A percentile compares a stretch with the other conserved stretches of the same genome.
Conservation (phyloP, 2,113 vertebrate species). For the Halcyon senegalensis region DNA sequence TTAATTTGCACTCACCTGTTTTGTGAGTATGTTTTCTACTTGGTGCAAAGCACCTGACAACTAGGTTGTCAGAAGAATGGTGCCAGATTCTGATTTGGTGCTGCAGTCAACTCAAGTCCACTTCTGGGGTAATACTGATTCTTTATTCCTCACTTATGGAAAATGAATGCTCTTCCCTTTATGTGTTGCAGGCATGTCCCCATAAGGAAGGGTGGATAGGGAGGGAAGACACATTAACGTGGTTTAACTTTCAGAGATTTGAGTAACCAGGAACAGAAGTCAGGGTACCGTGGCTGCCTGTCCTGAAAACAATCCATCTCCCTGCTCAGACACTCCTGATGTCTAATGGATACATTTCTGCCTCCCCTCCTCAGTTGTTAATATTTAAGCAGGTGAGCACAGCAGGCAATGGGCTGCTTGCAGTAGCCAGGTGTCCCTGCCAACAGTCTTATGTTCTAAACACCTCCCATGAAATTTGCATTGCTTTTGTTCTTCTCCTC, state of each 20-base stretch:
- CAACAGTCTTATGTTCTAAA: not conserved
- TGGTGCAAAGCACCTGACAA: not conserved
- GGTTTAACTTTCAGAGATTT: not conserved
- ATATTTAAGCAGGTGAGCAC: constrained; percentile 50
- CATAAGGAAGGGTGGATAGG: not conserved
- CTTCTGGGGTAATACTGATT: not conserved
- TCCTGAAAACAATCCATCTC: not conserved
- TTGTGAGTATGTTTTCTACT: not conserved
- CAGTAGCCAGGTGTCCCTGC: constrained; percentile 47
- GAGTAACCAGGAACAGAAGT: not conserved
- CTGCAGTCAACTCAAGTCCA: not conserved
- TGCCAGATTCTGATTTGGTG: not conserved
- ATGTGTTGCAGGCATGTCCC: rapidly evolving
- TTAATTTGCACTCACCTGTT: not conserved
- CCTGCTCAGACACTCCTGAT: not conserved
- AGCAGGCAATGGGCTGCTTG: not conserved
- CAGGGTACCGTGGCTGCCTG: not conserved
- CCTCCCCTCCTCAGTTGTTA: not conserved
- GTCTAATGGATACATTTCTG: constrained; percentile 19
- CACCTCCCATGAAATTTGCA: constrained; percentile 46
- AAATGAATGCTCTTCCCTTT: not conserved
- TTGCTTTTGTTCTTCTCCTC: constrained; percentile 53
- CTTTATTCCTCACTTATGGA: not conserved
- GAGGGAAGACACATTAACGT: not conserved
- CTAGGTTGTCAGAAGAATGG: not conserved